Conservation (phyloP, 2,113 vertebrate genomes). For the Orycteropus afer region DNA sequence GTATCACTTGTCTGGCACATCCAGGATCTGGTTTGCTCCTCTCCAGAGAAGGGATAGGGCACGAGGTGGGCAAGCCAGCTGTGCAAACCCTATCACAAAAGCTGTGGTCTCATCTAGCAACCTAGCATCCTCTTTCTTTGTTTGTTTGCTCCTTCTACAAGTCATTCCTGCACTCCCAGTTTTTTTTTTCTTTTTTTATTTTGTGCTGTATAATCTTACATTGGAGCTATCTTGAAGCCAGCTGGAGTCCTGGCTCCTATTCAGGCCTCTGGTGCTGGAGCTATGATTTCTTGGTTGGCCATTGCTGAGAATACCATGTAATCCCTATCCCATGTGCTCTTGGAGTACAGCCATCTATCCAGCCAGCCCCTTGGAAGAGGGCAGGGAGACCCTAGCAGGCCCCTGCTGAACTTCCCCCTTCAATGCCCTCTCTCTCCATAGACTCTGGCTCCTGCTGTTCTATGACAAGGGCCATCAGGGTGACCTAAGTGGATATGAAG, state of each 20-base stretch:
- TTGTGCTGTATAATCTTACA: not conserved
- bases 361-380: not conserved
- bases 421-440: not conserved
- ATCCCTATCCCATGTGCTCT: not conserved
- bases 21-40: not conserved
- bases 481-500: conserved; percentile 64
- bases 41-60: not conserved
- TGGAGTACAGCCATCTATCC: not conserved
- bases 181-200: not conserved
- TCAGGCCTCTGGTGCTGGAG: not conserved
- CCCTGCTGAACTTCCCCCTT: not conserved
- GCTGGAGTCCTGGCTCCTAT: rapidly evolving
- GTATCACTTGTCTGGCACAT: not conserved
- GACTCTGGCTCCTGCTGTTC: conserved; percentile 1
- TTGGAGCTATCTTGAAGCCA: not conserved
- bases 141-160: not conserved
- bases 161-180: not conserved
- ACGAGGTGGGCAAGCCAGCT: rapidly evolving
- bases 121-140: not conserved
- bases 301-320: not conserved
- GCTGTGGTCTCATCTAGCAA: not conserved
- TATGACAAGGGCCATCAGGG: not conserved
- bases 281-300: not conserved
- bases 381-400: rapidly evolving
- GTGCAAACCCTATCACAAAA: not conserved